A percentile compares a stretch with the other conserved stretches of the same genome.
Conservation (phyloP, 2,888 invertebrate species). For the Ochropleura leucogaster region DNA sequence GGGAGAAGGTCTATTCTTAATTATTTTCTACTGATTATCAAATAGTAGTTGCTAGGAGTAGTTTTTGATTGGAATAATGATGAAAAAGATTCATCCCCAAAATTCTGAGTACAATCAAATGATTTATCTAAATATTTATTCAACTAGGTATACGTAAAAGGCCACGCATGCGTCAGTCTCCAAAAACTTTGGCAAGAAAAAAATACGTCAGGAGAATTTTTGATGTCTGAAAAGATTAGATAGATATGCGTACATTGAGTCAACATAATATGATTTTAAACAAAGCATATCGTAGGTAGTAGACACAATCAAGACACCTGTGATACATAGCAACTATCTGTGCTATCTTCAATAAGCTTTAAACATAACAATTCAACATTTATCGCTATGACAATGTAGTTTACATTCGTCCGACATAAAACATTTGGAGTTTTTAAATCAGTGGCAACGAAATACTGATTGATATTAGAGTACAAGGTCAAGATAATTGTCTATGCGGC, state of each 20-base stretch:
- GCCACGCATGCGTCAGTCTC: too few species aligned
- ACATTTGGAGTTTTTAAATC: background rate
- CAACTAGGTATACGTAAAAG: too few species aligned
- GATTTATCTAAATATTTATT: too few species aligned
- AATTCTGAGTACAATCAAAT: too few species aligned
- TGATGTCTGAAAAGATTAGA: background rate
- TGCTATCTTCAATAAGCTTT: background rate
- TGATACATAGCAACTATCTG: constrained; percentile 8
- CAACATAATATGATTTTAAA: background rate
- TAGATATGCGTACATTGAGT: background rate
- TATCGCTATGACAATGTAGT: background rate
- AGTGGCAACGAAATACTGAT: constrained; percentile 27
- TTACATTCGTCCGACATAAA: background rate
- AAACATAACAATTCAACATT: background rate
- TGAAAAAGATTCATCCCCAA: background rate
- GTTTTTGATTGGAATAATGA: too few species aligned
- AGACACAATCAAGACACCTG: constrained; percentile 43
- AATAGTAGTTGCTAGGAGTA: too few species aligned
- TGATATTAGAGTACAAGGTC: constrained; percentile 53
- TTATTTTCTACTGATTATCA: too few species aligned
- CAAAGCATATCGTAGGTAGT: constrained; percentile 29
- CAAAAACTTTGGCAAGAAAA: too few species aligned
- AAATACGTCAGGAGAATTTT: too few species aligned
- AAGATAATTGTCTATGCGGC: constrained; percentile 6
- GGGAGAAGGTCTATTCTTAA: too few species aligned